Base-by-base conservation (phyloP, 2,888 invertebrate genomes). In the Ichneumoninae sp. region DNA sequence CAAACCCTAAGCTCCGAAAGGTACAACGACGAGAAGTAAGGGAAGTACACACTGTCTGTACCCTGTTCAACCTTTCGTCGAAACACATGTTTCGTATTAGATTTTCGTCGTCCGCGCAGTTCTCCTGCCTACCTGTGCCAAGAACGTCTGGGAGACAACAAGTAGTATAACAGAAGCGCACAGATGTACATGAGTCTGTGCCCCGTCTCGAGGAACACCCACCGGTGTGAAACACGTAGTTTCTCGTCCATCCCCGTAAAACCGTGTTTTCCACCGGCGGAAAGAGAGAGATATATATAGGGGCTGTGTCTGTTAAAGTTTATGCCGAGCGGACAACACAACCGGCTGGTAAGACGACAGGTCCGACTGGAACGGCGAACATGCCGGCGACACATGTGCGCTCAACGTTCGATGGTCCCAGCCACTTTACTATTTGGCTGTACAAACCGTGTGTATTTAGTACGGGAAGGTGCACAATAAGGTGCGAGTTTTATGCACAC, bases 11-110 rank as follows among this genome's bases (percentile, higher is more conserved):
- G 33, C 62, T 33, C 75, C 77, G 7, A 78, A 87, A 87, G 87
- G 85, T 86, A 79, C 82, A 68, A 87, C 78, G 52, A 44, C 74
- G 60, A 70, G 54, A 65, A 74, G 66, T 80, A 70, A 69, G 81
- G 77, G 66, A 68, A 65, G 40, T 66, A 19, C 36, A 40, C 19
- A 40, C 62, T 33, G 7, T 6, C 30, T 44, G 40, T 40, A 40
- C n/a, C 36, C n/a, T 19, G 40, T 66, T 40, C 66, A 75, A 75
- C 75, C 75, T 75, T 65, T 75, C 50, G 54, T 52, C 19, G 65
- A 36, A 81, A 87, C 91, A 91, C 89, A 90, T 91, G 91, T 91
- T 91, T 91, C 90, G 90, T 83, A 90, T 91, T 90, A 91, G 89
- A 89, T 88, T 65, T 72, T 54, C 71, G 33, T 47, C 33, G 30